Evolutionary conservation across 2,888 invertebrate species (phyloP).

Genomic region (Periphyllus acericola): DNA sequence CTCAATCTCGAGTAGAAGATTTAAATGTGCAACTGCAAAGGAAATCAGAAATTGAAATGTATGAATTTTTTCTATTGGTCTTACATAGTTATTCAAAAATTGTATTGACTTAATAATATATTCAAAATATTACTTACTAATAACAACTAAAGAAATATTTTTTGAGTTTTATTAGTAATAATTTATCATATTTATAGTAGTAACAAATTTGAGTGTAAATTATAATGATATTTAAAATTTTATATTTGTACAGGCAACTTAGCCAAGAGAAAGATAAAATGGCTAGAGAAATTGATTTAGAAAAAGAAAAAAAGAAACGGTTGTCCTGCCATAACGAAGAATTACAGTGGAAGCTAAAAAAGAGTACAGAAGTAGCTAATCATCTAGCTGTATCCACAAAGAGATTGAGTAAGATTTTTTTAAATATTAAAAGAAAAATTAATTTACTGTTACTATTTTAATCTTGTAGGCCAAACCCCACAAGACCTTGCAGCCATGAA

Average conservation of each 20-base stretch:
- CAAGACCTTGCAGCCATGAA: conserved; percentile 55
- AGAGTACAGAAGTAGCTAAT: conserved; percentile 79
- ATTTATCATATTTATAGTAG: background rate
- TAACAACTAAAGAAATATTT: background rate
- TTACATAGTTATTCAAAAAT: background rate
- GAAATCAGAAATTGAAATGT: conserved; percentile 80
- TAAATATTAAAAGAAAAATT: background rate
- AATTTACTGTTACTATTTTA: background rate
- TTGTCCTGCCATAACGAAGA: conserved; percentile 87
- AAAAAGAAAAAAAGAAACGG: conserved; percentile 81
- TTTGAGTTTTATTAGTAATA: background rate
- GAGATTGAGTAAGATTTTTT: conserved; percentile 41
- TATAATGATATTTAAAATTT: background rate
- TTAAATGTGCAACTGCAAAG: conserved; percentile 78
- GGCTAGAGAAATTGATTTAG: conserved; percentile 78
- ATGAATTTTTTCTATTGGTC: conserved; percentile 66
- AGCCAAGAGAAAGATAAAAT: conserved; percentile 78
- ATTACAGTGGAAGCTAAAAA: conserved; percentile 85
- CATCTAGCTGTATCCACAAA: conserved; percentile 65
- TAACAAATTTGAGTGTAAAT: background rate
- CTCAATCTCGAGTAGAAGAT: conserved; percentile 88
- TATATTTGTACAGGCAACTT: conserved; percentile 71
- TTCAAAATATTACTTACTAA: background rate
- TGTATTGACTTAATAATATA: background rate
- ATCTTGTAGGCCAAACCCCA: conserved; percentile 46